These are phyloP conservation scores for Adoxophyes honmai DNA, from an alignment of 1,140 invertebrate genomes.

Conservation along the genomic window DNA sequence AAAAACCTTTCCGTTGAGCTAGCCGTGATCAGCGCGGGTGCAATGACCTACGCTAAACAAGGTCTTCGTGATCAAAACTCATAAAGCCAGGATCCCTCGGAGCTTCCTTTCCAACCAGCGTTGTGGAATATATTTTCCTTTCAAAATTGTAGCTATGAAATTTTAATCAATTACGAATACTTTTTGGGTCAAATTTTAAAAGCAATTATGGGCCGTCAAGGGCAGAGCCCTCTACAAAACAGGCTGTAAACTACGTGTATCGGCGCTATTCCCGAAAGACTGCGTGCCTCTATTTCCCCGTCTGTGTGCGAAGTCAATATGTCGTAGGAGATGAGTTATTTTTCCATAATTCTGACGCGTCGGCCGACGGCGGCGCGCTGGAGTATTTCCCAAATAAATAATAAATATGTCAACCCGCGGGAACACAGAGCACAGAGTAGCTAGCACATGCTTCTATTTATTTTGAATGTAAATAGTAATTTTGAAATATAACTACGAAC, in stretches of 20 bases:
- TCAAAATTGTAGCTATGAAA: too few relatives aligned
- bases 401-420: constrained; percentile 62
- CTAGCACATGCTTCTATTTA: constrained; percentile 36
- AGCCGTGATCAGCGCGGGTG: constrained; percentile 1
- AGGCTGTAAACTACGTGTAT: constrained; percentile 36
- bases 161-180: too few relatives aligned
- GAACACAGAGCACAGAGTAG: constrained; percentile 31
- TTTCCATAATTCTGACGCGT: constrained; percentile 63
- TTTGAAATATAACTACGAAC: too few relatives aligned
- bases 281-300: constrained; percentile 49
- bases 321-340: constrained; percentile 71
- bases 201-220: constrained; percentile 20
- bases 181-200: constrained; percentile 19
- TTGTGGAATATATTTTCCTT: too few relatives aligned
- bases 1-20: constrained; percentile 2
- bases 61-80: constrained; percentile 7
- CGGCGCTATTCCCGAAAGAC: constrained; percentile 64
- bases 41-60: constrained; percentile 9
- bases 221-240: constrained; percentile 24
- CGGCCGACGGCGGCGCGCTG: constrained; percentile 36
- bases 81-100: constrained; percentile 4
- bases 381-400: constrained; percentile 73
- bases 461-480: constrained; percentile 27
- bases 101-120: neutral
- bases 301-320: constrained; percentile 63